Percentiles rank a stretch among this genome's conserved stretches.
Conservation (phyloP, 2,113 vertebrate species). For the Nettapus auritus region DNA sequence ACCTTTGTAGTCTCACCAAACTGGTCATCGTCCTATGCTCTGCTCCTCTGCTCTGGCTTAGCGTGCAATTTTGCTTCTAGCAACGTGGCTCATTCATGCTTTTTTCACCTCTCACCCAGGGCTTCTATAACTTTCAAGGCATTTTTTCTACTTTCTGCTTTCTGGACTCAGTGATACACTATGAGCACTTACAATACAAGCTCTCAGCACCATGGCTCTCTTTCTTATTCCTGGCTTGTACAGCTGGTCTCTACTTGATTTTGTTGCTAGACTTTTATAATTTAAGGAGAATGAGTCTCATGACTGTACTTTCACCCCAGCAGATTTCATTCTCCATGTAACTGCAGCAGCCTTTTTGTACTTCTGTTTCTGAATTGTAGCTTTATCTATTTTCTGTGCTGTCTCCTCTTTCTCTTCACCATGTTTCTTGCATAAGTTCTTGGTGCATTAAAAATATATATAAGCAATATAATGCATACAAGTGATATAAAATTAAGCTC, state of each 20-base stretch:
- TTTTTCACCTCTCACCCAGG: not conserved
- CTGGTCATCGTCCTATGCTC: not conserved
- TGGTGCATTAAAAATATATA: not conserved
- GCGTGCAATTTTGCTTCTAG: not conserved
- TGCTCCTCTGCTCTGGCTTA: not conserved
- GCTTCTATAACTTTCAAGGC: not conserved
- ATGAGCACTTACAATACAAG: no score
- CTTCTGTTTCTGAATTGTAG: not conserved
- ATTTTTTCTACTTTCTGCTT: not conserved
- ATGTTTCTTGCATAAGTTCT: not conserved
- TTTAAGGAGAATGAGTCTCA: rapidly evolving
- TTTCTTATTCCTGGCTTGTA: not conserved
- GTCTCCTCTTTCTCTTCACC: not conserved
- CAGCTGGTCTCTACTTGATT: not conserved
- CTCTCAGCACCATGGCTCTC: rapidly evolving
- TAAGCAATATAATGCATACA: no score
- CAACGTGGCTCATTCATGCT: not conserved
- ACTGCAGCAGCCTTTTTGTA: not conserved
- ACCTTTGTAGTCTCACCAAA: not conserved
- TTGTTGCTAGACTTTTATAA: not conserved
- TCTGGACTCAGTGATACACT: not conserved
- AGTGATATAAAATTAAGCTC: not conserved
- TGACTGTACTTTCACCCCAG: not conserved
- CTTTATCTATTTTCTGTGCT: not conserved
- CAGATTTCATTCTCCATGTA: not conserved